phyloP scores from a whole-genome alignment of 1,140 invertebrate species.

The Melanaphis sacchari region DNA sequence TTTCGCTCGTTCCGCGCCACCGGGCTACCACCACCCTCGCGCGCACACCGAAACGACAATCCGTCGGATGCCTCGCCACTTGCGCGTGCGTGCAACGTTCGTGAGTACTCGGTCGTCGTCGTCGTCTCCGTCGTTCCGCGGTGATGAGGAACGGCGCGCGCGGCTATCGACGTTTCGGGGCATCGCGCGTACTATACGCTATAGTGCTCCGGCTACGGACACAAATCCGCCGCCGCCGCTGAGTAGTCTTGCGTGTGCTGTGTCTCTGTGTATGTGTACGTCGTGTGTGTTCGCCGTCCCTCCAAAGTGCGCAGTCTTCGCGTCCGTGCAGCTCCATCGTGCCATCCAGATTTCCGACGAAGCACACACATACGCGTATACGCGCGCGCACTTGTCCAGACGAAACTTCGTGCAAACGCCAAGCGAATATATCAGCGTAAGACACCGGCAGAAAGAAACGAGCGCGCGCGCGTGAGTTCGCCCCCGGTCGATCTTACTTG shows the following conservation, averaged over 20 bases:
- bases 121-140: too few species aligned
- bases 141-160: not conserved
- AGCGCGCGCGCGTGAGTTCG: not conserved
- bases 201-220: not conserved
- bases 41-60: not conserved
- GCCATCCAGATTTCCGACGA: not conserved
- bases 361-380: not conserved
- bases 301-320: not conserved
- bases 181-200: not conserved
- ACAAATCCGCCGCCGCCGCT: not conserved
- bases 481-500: not conserved
- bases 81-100: not conserved
- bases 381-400: too few species aligned
- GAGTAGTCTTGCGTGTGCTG: constrained; percentile 28
- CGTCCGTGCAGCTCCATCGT: not conserved
- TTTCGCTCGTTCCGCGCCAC: not conserved
- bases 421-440: too few species aligned
- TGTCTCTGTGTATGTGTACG: not conserved
- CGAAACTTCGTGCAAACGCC: not conserved
- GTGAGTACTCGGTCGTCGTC: not conserved
- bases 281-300: not conserved
- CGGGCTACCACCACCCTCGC: too few species aligned
- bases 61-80: too few species aligned
- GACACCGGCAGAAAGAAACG: not conserved
- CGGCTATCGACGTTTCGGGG: constrained; percentile 42